Percentiles rank a stretch among this genome's conserved stretches.
These are phyloP conservation scores for Aplidium turbinatum DNA, from an alignment of 23 tunicate species.

Conservation along the genomic window DNA sequence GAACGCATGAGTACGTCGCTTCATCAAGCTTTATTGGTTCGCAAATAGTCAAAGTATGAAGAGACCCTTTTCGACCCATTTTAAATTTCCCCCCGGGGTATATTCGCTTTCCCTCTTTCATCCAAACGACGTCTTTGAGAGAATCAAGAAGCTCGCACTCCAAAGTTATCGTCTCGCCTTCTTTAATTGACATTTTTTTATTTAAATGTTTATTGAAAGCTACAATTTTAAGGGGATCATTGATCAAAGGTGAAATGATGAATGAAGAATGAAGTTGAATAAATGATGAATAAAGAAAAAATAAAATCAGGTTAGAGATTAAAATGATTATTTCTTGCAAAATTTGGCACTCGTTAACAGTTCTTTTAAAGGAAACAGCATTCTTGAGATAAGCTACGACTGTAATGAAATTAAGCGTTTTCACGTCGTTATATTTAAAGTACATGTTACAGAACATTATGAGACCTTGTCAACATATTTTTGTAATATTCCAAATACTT, in stretches of 20 bases:
- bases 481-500: no score
- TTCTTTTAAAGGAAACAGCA: no score
- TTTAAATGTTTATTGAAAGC: constrained; percentile 54
- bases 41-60: constrained; percentile 42
- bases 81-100: constrained; percentile 72
- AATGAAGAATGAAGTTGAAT: not conserved
- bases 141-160: constrained; percentile 67
- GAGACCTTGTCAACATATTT: no score
- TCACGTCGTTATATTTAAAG: no score
- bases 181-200: constrained; percentile 29
- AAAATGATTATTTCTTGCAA: no score
- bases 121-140: constrained; percentile 72
- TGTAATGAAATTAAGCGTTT: no score
- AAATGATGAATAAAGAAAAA: not conserved
- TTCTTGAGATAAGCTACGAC: no score
- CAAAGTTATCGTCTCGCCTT: constrained; percentile 57
- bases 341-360: no score
- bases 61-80: constrained; percentile 34
- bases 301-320: no score
- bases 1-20: constrained; percentile 77
- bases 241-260: not conserved
- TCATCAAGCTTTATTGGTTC: constrained; percentile 69
- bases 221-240: constrained; percentile 5
- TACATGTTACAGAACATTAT: no score
- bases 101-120: constrained; percentile 56